Evolutionary conservation across 2,113 vertebrate species (phyloP), one percentile per base, ranked within the genome.

Genomic region (Arizona elegans): DNA sequence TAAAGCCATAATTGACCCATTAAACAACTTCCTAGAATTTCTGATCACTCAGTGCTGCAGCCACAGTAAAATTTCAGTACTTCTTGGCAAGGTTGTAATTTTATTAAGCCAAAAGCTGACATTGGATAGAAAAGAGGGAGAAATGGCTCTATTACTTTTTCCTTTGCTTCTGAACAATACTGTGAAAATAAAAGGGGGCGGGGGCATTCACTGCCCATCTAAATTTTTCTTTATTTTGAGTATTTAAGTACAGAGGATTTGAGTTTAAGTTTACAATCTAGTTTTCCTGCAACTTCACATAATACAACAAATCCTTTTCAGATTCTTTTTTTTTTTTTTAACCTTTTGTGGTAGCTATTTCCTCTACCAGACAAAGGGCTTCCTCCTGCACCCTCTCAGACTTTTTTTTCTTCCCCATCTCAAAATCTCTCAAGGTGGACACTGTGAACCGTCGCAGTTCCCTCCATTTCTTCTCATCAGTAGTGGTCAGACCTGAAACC

Each of bases 371-470:
- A 19, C 93, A 93, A 88, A 95, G 95, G 0, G 95, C 97, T 90
- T 97, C 96, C 3, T 94, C 43, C 93, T 97, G 97, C 47, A 98
- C 95, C 43, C 93, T 90, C 87, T 94, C 58, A 0, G 96, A 95
- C 94, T 97, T 94, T 3, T 56, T 95, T 91, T 24, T 97, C 91
- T 95, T 97, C 17, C 97, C 97, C 92, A 96, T 96, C 75, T 97
- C 95, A 0, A 98, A 96, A 54, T 94, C 95, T 55, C 95, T n/a
- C 53, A 97, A 95, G 0, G 93, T 96, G 33, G 52, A 93, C 88
- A 97, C 53, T 0, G 96, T 97, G 95, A 97, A 98, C 86, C 91
- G 92, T 15, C 97, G 95, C 90, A 97, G 95, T 50, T 96, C 95
- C 91, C 29, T 47, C 96, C 97, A 97, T 12, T 94, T 97, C 58